A percentile compares a stretch with the other conserved stretches of the same genome.
Conservation (phyloP, 2,797 vertebrate genomes). For the Amniataba percoides region DNA sequence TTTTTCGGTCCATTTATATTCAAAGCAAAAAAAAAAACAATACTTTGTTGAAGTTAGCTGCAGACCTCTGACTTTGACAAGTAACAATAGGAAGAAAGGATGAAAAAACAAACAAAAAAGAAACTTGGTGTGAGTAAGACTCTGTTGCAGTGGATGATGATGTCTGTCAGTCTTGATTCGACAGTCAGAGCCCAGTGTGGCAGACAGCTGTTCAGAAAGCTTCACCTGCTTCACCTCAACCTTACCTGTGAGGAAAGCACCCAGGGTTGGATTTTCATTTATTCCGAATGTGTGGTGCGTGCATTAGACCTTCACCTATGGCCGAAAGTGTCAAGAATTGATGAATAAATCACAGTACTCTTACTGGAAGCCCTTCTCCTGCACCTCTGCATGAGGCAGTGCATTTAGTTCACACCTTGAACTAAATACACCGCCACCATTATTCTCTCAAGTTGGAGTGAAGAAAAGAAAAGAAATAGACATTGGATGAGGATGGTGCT, state of each 20-base stretch:
- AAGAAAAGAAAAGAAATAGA: constrained; percentile 39
- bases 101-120: constrained; percentile 2
- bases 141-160: neutral
- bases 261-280: constrained; percentile 34
- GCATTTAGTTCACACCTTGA: constrained; percentile 76
- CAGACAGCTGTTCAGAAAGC: constrained; percentile 48
- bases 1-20: neutral
- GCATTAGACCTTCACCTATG: constrained; percentile 55
- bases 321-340: constrained; percentile 65
- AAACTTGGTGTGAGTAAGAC: constrained; percentile 9
- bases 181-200: constrained; percentile 13
- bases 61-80: neutral
- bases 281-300: constrained; percentile 47
- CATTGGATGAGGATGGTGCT: constrained; percentile 21
- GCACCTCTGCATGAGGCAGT: constrained; percentile 45
- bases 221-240: constrained; percentile 36
- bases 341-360: constrained; percentile 74
- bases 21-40: neutral
- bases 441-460: constrained; percentile 49
- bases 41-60: neutral
- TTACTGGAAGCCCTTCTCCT: constrained; percentile 26
- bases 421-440: constrained; percentile 56
- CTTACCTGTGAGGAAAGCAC: constrained; percentile 38
- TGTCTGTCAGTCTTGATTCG: constrained; percentile 35
- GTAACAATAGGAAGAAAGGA: neutral